Base-by-base conservation (phyloP, 2,888 invertebrate genomes). In the Hirtodrosophila trivittata region DNA sequence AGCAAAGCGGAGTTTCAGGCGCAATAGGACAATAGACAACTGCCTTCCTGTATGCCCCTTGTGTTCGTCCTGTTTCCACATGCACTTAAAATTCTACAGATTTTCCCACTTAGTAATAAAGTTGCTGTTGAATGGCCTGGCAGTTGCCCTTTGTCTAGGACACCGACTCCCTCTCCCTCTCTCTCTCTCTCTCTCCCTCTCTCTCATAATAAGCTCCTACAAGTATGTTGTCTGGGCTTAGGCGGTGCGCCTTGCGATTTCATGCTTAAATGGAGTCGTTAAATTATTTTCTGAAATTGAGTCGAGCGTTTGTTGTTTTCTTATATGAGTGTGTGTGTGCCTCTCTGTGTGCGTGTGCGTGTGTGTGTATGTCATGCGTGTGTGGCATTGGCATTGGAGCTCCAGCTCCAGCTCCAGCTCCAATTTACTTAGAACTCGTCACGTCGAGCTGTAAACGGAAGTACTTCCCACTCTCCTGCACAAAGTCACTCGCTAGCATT, bases 201-300 rank as follows among this genome's bases (percentile, higher is more conserved):
- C 38, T 21, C 30, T 26, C 43, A 21, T 66, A 69, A 77, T 82
- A 85, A 81, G 76, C 74, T 68, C 67, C 66, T 63, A 37, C 28
- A 41, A 32, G 49, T 45, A 54, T 38, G 39, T 1, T 16, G 21
- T 12, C 30, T 12, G 49, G 21, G 33, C 50, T 26, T 14, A 14
- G 14, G 21, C 26, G 62, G 37, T 54, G 60, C 46, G 43, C 55
- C 76, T 75, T 77, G 71, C 77, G 82, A 87, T 87, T 87, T 87
- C 75, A 84, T 82, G 87, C 87, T 75, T 77, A 77, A 88, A 86
- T 84, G 72, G 75, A 84, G 86, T 86, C 86, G 87, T 86, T 84
- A 86, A 88, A 86, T 84, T 84, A 77, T 82, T 81, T 88, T 82
- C 74, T 82, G 71, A 77, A 86, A 84, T 86, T 86, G 76, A 83